Conservation (phyloP, 2,113 vertebrate genomes). For the Oryctolagus cuniculus region mOryCun1.1 NC_091432.1:22036501-22037000, state of each 20-base stretch:
- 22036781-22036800: not conserved
- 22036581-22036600: constrained; percentile 2
- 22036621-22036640: not conserved
- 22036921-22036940: not conserved
- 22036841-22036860: not conserved
- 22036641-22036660: not conserved
- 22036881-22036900: not conserved
- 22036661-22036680: not conserved
- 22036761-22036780: not conserved
- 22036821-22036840: not conserved
- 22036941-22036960: too few species aligned
- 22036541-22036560: constrained; percentile 14
- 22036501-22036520: not conserved
- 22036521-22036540: constrained; percentile 7
- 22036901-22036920: not conserved
- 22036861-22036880: not conserved
- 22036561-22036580: constrained; percentile 13
- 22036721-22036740: not conserved
- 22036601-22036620: not conserved
- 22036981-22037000: not conserved
- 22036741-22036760: not conserved
- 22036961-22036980: not conserved
- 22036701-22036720: constrained; percentile 43
- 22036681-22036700: constrained; percentile 34
- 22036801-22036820: not conserved